Conservation (phyloP, 2,797 vertebrate species). For the Knipowitschia caucasica region DNA sequence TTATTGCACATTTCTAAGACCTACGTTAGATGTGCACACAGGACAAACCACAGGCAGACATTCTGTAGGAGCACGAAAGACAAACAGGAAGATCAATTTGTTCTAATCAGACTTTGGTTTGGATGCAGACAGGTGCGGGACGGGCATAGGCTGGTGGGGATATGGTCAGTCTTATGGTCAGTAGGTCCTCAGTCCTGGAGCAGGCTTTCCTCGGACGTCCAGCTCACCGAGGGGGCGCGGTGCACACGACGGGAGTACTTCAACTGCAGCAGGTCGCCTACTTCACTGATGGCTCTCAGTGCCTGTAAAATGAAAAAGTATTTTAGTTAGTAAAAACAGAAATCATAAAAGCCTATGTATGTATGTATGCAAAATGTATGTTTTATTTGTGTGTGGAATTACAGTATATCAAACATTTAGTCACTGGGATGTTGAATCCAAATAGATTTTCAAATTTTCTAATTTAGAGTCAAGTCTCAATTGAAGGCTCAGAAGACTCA, state of each 20-base stretch:
- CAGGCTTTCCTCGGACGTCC: conserved; percentile 67
- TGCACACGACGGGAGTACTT: conserved; percentile 87
- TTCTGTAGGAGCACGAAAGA: background rate
- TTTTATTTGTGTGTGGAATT: no score
- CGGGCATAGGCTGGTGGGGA: background rate
- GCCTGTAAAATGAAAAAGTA: conserved; percentile 69
- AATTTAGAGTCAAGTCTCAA: no score
- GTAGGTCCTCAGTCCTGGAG: conserved; percentile 60
- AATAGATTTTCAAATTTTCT: no score
- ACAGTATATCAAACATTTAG: no score
- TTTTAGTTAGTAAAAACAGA: no score
- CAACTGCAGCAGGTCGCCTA: conserved; percentile 89
- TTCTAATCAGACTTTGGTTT: no score
- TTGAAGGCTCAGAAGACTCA: no score
- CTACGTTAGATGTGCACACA: conserved; percentile 48
- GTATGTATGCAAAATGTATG: no score
- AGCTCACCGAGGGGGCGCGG: conserved; percentile 73
- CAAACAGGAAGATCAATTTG: background rate
- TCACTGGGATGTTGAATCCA: no score
- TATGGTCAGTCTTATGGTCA: background rate
- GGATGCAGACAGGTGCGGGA: background rate
- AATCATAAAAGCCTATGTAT: no score
- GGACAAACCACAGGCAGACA: conserved; percentile 24
- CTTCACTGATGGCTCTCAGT: conserved; percentile 86
- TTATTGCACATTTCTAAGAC: conserved; percentile 62